Percentiles rank a stretch among this genome's conserved stretches.
Conservation (phyloP, 2,888 invertebrate genomes). For the Ornithoptera alexandrae region DNA sequence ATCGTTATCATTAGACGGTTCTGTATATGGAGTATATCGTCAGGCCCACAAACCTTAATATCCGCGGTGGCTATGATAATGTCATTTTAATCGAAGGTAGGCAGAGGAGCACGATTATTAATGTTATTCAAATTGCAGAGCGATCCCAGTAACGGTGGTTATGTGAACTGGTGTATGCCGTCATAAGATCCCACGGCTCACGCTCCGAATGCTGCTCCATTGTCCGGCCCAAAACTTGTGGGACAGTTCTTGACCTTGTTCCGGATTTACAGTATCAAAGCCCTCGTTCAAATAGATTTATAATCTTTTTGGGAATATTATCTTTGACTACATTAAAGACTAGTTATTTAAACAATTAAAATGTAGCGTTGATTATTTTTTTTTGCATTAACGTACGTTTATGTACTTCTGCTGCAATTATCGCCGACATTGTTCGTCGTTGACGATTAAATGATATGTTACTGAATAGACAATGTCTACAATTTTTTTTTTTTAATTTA, state of each 20-base stretch:
- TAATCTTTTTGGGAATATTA: conserved; percentile 35
- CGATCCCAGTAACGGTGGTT: conserved; percentile 21
- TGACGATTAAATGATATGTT: no score
- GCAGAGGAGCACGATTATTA: conserved; percentile 9
- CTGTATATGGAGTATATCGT: conserved; percentile 1
- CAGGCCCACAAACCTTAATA: conserved; percentile 12
- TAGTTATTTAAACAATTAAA: conserved; percentile 14
- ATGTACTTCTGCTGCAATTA: no score
- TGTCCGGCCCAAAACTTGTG: conserved; percentile 62
- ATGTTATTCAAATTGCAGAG: conserved; percentile 16
- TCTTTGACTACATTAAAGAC: conserved; percentile 23
- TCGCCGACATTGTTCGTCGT: no score
- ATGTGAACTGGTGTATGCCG: conserved; percentile 37
- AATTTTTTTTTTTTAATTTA: no score
- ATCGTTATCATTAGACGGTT: not conserved
- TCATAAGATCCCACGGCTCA: conserved; percentile 64
- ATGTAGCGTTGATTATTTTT: not conserved
- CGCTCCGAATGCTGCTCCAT: conserved; percentile 58
- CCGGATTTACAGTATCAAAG: conserved; percentile 49
- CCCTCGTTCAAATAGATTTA: conserved; percentile 37
- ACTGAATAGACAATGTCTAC: no score
- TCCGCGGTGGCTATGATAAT: conserved; percentile 9
- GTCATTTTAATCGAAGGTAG: conserved; percentile 17
- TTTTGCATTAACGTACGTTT: no score
- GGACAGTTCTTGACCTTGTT: conserved; percentile 75